A percentile compares a stretch with the other conserved stretches of the same genome.
These are phyloP conservation scores for Hydraecia micacea DNA, from an alignment of 2,888 invertebrate genomes.

Conservation along the genomic window DNA sequence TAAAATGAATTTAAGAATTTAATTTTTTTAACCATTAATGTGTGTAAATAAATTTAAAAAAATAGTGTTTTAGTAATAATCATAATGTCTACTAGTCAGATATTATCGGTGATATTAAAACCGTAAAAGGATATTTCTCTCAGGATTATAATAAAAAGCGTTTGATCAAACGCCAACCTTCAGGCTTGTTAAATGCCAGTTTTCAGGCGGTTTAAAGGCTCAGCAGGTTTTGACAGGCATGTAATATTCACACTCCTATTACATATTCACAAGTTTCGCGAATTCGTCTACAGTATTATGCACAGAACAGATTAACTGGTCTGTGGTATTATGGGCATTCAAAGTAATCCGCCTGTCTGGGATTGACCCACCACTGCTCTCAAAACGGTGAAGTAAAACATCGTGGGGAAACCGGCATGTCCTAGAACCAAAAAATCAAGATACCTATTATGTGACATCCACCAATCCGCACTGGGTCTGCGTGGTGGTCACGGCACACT, in stretches of 20 bases:
- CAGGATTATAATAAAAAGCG: slow-evolving; percentile 7
- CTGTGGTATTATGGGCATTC: background rate
- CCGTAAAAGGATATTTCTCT: background rate
- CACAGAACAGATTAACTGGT: no score
- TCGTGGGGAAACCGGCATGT: background rate
- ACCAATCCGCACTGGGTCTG: no score
- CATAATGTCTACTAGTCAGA: background rate
- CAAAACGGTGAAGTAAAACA: background rate
- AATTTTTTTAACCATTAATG: no score
- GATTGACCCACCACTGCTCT: background rate
- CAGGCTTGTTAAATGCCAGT: background rate
- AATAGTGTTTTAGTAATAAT: slow-evolving; percentile 5
- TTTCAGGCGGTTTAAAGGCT: background rate
- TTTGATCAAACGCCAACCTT: slow-evolving; percentile 23
- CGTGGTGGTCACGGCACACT: no score
- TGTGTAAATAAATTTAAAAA: background rate
- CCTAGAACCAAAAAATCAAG: background rate
- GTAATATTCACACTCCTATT: background rate
- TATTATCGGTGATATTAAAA: background rate
- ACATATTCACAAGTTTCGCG: background rate
- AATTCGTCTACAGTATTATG: background rate
- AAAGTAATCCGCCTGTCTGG: background rate
- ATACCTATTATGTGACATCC: background rate
- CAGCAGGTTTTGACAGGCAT: slow-evolving; percentile 17
- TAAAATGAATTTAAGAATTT: no score